Conservation (phyloP, 2,888 invertebrate genomes). For the Luperina nickerlii region DNA sequence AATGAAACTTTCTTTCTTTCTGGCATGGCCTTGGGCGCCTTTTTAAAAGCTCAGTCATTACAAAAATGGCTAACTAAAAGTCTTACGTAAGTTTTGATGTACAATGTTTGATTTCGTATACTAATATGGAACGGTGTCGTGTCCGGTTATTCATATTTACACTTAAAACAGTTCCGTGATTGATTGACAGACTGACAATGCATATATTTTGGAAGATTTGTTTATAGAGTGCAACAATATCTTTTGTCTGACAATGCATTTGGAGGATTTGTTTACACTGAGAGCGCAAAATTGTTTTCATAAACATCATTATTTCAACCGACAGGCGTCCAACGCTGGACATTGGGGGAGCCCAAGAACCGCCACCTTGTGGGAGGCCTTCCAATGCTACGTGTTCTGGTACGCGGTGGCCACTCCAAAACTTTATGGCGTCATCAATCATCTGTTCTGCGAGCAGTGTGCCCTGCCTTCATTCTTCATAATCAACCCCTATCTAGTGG, state of each 20-base stretch:
- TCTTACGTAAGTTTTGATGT: slow-evolving; percentile 41
- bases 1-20: slow-evolving; percentile 19
- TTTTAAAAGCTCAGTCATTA: slow-evolving; percentile 31
- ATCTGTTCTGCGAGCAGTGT: too few relatives aligned
- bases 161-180: background rate
- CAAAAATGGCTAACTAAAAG: slow-evolving; percentile 29
- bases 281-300: too few relatives aligned
- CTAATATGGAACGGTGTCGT: slow-evolving; percentile 28
- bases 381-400: too few relatives aligned
- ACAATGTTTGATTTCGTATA: slow-evolving; percentile 23
- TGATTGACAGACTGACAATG: background rate
- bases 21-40: slow-evolving; percentile 42
- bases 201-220: background rate
- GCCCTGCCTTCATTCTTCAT: too few relatives aligned
- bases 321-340: too few relatives aligned
- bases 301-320: too few relatives aligned
- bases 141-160: background rate
- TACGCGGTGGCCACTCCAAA: too few relatives aligned
- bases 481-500: background rate
- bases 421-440: too few relatives aligned
- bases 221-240: background rate
- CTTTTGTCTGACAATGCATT: background rate
- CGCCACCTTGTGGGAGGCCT: too few relatives aligned
- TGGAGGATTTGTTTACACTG: background rate
- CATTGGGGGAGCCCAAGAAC: too few relatives aligned